Base-by-base conservation (phyloP, 1,140 invertebrate species). In the Drosophila kurseongensis region DNA sequence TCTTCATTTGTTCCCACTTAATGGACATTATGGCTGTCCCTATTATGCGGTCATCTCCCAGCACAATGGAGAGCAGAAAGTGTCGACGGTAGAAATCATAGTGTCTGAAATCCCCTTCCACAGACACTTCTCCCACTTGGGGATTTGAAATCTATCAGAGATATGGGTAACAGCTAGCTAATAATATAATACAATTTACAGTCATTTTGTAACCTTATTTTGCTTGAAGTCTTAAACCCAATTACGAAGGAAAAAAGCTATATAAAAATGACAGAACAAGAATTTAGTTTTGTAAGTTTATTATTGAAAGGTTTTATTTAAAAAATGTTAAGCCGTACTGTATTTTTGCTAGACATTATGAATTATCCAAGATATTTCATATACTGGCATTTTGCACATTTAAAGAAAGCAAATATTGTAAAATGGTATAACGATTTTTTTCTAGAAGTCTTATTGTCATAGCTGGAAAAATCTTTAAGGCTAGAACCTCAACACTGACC, bases 1-100 rank as follows among this genome's bases (percentile, higher is more conserved):
- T 48, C 59, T 48, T 73, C 69, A 89, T 89, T 89, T 89, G 84
- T 84, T 83, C 59, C 71, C 84, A 65, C 66, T 75, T 89, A 89
- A 89, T 89, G 84, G 80, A 72, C 80, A 89, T 89, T 80, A 89
- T 68, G 80, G 62, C 59, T 74, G 71, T 67, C 62, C 36, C 77
- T 78, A 84, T 89, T 89, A 84, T 89, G 54, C 42, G 66, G 47
- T 59, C 76, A 47, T 45, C 48, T 42, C 47, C 10, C 42, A 41
- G 69, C 45, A 83, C 84, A 89, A 88, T 89, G 73, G 62, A 55
- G 54, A n/a, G 36, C 41, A 32, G 42, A 23, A 35, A 32, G 35
- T 32, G 29, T 4, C 23, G 38, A 61, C 18, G 54, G 27, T 16
- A 12, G 47, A 23, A 52, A 16, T 44, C 50, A 4, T 4, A 48